Evolutionary conservation across 2,113 vertebrate species (phyloP).

Genomic region (Panthera tigris): DNA sequence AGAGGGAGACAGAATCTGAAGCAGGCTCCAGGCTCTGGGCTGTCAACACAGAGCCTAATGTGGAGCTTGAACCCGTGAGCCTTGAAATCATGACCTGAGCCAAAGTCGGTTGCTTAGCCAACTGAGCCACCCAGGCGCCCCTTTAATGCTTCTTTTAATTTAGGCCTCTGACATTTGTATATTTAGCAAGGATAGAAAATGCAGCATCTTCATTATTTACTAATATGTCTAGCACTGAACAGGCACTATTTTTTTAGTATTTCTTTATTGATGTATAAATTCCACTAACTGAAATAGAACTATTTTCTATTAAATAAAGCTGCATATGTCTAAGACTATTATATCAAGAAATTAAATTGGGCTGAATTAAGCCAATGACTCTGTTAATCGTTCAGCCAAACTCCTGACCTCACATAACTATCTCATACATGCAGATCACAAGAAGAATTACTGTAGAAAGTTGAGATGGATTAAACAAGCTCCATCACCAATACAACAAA

Average conservation of each 20-base stretch:
- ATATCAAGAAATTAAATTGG: background rate
- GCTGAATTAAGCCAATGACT: background rate
- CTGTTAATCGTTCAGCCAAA: background rate
- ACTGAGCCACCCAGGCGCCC: too few relatives aligned
- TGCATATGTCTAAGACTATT: background rate
- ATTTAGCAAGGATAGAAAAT: background rate
- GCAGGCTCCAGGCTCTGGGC: too few relatives aligned
- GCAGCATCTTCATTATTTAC: background rate
- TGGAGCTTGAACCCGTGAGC: too few relatives aligned
- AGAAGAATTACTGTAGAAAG: background rate
- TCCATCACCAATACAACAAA: background rate
- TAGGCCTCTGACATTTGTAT: background rate
- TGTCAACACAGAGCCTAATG: too few relatives aligned
- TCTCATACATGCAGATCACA: background rate
- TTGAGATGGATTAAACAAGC: background rate
- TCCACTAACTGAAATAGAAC: constrained; percentile 34
- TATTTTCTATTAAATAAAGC: constrained; percentile 33
- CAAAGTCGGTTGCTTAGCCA: too few relatives aligned
- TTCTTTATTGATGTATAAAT: constrained; percentile 14
- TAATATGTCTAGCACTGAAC: background rate
- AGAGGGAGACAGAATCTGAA: too few relatives aligned
- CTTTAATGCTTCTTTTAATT: background rate
- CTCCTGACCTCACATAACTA: background rate
- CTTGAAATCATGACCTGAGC: too few relatives aligned
- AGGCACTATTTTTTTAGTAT: background rate